A percentile compares a stretch with the other conserved stretches of the same genome.
phyloP scores from a whole-genome alignment of 2,113 vertebrate genomes.

The Grallaria varia region DNA sequence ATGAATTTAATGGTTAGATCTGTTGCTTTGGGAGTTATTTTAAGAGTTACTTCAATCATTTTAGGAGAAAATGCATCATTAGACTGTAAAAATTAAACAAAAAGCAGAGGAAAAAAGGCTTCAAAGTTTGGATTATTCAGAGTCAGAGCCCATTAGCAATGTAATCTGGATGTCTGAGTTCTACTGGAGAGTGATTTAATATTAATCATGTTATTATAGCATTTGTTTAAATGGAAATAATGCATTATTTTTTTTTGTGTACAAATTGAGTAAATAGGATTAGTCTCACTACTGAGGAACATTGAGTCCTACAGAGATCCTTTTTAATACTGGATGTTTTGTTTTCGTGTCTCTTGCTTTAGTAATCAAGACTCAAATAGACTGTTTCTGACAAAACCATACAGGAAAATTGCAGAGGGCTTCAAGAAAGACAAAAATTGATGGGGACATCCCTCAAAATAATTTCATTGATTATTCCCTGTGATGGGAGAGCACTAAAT shows the following conservation, averaged over 20 bases:
- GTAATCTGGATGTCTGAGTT: not conserved
- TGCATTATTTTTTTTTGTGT: constrained; percentile 21
- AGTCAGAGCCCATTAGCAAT: not conserved
- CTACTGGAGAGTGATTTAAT: not conserved
- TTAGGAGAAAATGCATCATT: not conserved
- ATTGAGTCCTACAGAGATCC: not conserved
- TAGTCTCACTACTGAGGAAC: not conserved
- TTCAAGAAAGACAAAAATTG: not conserved
- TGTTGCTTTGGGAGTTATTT: not conserved
- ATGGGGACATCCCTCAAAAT: not conserved
- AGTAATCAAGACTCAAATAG: not conserved
- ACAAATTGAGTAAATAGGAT: constrained; percentile 27
- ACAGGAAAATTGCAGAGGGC: not conserved
- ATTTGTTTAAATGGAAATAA: constrained; percentile 51
- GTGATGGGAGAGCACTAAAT: not conserved
- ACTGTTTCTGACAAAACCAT: not conserved
- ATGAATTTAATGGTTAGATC: not conserved
- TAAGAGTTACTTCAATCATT: not conserved
- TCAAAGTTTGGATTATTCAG: not conserved
- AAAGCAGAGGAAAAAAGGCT: not conserved
- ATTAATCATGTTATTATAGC: not conserved
- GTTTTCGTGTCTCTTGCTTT: not conserved
- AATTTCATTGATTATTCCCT: not conserved
- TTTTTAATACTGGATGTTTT: not conserved
- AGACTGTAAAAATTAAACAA: not conserved